Base-by-base conservation (phyloP, 1,140 invertebrate genomes). In the Bicyclus anynana region DNA sequence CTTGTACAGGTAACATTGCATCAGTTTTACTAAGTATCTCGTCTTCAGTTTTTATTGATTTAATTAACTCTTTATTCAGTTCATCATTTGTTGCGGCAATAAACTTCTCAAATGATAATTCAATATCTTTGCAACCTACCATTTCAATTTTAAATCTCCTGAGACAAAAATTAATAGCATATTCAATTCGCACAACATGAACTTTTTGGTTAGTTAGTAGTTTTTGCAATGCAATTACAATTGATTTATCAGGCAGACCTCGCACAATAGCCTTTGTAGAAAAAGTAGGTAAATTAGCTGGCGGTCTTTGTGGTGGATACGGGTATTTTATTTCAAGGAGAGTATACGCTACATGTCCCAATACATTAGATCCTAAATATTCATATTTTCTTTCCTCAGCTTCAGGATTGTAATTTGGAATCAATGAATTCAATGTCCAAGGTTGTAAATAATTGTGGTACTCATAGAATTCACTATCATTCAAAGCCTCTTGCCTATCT, bases 111-210 rank as follows among this genome's bases (percentile, higher is more conserved):
- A 74, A 88, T 42, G 84, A 76, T 17, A 86, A 60, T 53, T 89
- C 89, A 40, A 90, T 85, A 72, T 91, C 90, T 13, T 79, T 72
- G 38, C 75, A 77, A 12, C 90, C 88, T 54, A 79, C 57, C 83
- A 90, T 83, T 77, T 91, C 90, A 20, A 50, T 59, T 78, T 90
- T 91, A 68, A 89, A 92, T 13, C 66, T 67, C 37, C 84, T 63
- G 1, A 93, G 63, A 67, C 91, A 92, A 77, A 84, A 90, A 62
- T 92, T 90, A 13, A 92, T 89, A 9, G 89, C 90, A 29, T 90
- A 79, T 59, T 90, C 82, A 26, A 92, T 58, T 6, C 89, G 73
- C 16, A 93, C 77, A 17, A 92, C 84, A 48, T 82, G 74, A 47
- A 93, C 88, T 55, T 86, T 84, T 47, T 69, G 67, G 5, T 76